Base-by-base conservation (phyloP, 2,113 vertebrate genomes). In the Cavia aperea region DNA sequence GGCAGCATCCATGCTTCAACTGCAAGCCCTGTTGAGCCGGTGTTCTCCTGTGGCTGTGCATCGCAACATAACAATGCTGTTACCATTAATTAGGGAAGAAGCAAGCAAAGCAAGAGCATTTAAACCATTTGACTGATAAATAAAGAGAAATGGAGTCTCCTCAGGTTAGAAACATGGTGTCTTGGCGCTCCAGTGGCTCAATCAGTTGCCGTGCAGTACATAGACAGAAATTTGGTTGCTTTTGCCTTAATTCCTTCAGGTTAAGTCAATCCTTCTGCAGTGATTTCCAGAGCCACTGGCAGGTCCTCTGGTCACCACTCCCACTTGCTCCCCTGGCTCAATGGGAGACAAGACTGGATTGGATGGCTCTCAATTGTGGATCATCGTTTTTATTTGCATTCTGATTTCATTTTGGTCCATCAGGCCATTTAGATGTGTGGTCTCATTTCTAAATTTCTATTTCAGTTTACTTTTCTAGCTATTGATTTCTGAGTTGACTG, bases 361-460 rank as follows among this genome's bases (percentile, higher is more conserved):
- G 24, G 43, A 65, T 24, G 36, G 51, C 68, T 92, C 63, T 79
- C 86, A 85, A 26, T 14, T 58, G 21, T 16, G 13, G 39, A 36
- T n/a, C 21, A 39, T 73, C 23, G 46, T 95, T 84, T 78, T 82
- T 58, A 46, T 65, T 82, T 79, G 31, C 26, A 43, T 90, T 93
- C 63, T 89, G 26, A 46, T 65, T 94, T 94, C 66, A 88, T 79
- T 82, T 92, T 92, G 79, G 75, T 65, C 31, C 49, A 10, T 0
- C 31, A 16, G n/a, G n/a, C 49, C 87, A 70, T 73, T 81, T 31
- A 75, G 43, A 90, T 70, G 36, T 68, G 58, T 54, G 16, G 31
- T 81, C 93, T 93, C 75, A 86, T 86, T 88, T 93, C 79, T 94
- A 86, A 92, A 86, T 60, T 58, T 83, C 85, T 81, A 85, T 81